Percentiles rank a stretch among this genome's conserved stretches.
Evolutionary conservation across 2,113 vertebrate genomes (phyloP).

Genomic region (Holacanthus passer): DNA sequence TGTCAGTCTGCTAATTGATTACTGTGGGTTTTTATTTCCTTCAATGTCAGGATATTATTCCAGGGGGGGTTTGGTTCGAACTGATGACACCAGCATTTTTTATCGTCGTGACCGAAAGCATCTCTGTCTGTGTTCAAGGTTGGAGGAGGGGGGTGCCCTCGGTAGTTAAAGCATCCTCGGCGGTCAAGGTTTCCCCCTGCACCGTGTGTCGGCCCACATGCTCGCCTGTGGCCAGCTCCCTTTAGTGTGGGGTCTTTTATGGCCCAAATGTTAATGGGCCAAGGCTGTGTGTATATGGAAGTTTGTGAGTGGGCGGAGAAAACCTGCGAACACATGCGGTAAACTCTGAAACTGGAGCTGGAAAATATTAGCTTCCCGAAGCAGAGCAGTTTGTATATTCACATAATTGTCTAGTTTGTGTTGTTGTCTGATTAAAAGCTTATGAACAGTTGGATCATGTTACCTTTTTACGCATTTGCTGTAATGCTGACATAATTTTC

Average conservation of each 20-base stretch:
- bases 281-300: conserved; percentile 32
- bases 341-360: conserved; percentile 26
- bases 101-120: conserved; percentile 26
- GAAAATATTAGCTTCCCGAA: conserved; percentile 2
- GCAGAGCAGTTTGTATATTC: conserved; percentile 1
- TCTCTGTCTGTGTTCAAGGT: conserved; percentile 51
- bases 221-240: conserved; percentile 63
- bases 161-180: conserved; percentile 48
- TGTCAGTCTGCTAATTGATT: conserved; percentile 67
- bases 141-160: conserved; percentile 32
- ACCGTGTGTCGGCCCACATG: conserved; percentile 60
- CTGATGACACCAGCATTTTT: conserved; percentile 74
- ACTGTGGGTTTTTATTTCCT: conserved; percentile 55
- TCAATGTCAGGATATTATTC: conserved; percentile 57
- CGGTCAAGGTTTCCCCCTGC: conserved; percentile 57
- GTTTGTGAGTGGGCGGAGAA: conserved; percentile 2
- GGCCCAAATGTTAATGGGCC: conserved; percentile 59
- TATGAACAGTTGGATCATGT: background rate
- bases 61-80: conserved; percentile 38
- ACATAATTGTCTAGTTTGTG: conserved; percentile 13
- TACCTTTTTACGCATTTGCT: background rate
- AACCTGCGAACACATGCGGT: background rate
- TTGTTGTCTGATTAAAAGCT: conserved; percentile 1
- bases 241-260: conserved; percentile 71
- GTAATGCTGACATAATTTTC: background rate